Evolutionary conservation across 2,888 invertebrate species (phyloP), one percentile per base, ranked within the genome.

Genomic region (Tetanocera ferruginea): DNA sequence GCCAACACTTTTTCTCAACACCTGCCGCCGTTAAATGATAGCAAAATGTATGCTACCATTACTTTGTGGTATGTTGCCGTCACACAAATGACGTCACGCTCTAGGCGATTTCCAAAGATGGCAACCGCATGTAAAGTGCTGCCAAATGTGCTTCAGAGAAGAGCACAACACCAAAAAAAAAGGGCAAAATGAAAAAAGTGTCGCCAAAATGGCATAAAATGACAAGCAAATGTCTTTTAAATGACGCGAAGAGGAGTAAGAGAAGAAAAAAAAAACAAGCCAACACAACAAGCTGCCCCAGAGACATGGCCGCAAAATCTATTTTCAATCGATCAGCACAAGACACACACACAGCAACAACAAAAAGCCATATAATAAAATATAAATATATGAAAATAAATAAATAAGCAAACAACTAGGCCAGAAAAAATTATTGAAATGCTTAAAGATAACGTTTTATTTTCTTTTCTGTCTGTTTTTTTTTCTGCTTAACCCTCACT

Each of bases 151-250:
- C 43, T 11, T 14, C 43, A 43, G 14, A 43, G 43, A 43, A 11
- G 11, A 43, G 43, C 11, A 14, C 43, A 43, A 2, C 43, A 43
- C 37, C 8, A 37, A 5, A 37, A 37, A 5, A 37, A 37, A 37
- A 37, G 37, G 31, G 19, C 43, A 72, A 17, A 11, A 52, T 49
- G 73, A 6, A 25, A 57, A 72, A 37, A 37, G 83, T 83, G 85
- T n/a, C n/a, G n/a, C n/a, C 86, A 83, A 87, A 83, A 86, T 84
- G 86, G 86, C 85, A 85, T 85, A 86, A 87, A 86, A 87, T 86
- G 86, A 86, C 86, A 87, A 87, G 85, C 87, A 86, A 87, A 87
- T 87, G 85, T 85, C 85, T 85, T 87, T 86, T 86, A 85, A 86
- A 86, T 87, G 84, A 86, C 84, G 83, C 85, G 84, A 86, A 85